Conservation (phyloP, 2,888 invertebrate genomes). For the Heteromurus nitidus region DNA sequence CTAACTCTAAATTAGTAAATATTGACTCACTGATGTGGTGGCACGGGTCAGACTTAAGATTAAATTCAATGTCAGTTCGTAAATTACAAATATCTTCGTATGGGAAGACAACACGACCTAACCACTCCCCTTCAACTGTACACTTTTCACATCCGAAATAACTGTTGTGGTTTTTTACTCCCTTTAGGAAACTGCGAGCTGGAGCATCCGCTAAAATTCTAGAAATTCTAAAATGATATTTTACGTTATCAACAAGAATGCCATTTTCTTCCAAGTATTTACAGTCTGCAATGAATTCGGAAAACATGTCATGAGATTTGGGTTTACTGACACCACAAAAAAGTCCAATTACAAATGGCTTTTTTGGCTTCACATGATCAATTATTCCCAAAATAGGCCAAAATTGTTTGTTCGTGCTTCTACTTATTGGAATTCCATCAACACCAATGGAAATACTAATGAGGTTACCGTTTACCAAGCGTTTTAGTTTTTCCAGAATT, state of each 20-base stretch:
- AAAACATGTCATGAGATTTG: background rate
- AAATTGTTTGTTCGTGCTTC: slow-evolving; percentile 41
- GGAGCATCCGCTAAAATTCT: slow-evolving; percentile 45
- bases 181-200: slow-evolving; percentile 30
- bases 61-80: slow-evolving; percentile 15
- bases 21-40: slow-evolving; percentile 7
- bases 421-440: slow-evolving; percentile 32
- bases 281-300: slow-evolving; percentile 9
- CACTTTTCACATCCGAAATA: slow-evolving; percentile 37
- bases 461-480: background rate
- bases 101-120: slow-evolving; percentile 24
- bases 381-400: slow-evolving; percentile 47
- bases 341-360: slow-evolving; percentile 41
- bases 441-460: slow-evolving; percentile 25
- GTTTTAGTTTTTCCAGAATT: background rate
- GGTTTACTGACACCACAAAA: slow-evolving; percentile 31
- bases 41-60: background rate
- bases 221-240: slow-evolving; percentile 26
- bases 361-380: too few relatives aligned
- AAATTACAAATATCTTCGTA: too few relatives aligned
- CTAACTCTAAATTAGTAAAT: slow-evolving; percentile 19
- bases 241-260: background rate
- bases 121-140: background rate
- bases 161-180: slow-evolving; percentile 30
- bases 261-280: slow-evolving; percentile 13